phyloP scores from a whole-genome alignment of 2,888 invertebrate species.

The Cheilosia grossa region DNA sequence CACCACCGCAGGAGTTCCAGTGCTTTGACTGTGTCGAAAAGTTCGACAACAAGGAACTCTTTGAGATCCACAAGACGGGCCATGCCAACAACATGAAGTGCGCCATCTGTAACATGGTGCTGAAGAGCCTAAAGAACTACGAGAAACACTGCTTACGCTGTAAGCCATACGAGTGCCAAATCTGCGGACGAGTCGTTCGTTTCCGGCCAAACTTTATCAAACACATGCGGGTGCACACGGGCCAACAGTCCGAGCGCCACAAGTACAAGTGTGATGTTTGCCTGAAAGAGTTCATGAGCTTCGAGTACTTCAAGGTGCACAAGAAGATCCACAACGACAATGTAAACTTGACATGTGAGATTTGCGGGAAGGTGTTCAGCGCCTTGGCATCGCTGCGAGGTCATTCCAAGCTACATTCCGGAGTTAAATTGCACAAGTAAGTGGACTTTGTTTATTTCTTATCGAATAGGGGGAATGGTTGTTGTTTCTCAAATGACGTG shows the following conservation, averaged over 20 bases:
- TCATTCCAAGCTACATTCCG: slow-evolving; percentile 83
- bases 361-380: slow-evolving; percentile 84
- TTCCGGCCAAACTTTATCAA: slow-evolving; percentile 83
- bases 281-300: slow-evolving; percentile 85
- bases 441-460: slow-evolving; percentile 50
- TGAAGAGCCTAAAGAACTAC: slow-evolving; percentile 83
- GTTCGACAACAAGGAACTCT: slow-evolving; percentile 82
- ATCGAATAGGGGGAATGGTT: background rate
- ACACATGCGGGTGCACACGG: slow-evolving; percentile 83
- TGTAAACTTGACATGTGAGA: slow-evolving; percentile 84
- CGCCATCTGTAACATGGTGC: slow-evolving; percentile 83
- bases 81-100: slow-evolving; percentile 83
- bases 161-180: slow-evolving; percentile 83
- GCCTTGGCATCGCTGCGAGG: slow-evolving; percentile 82
- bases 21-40: slow-evolving; percentile 82
- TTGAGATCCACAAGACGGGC: slow-evolving; percentile 82
- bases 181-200: slow-evolving; percentile 82
- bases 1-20: slow-evolving; percentile 78
- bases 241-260: slow-evolving; percentile 82
- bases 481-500: background rate
- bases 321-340: slow-evolving; percentile 85
- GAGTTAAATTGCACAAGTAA: slow-evolving; percentile 83
- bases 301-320: slow-evolving; percentile 85
- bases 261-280: slow-evolving; percentile 85
- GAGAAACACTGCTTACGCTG: slow-evolving; percentile 83